Base-by-base conservation (phyloP, 1,140 invertebrate genomes). In the Drosophila novamexicana region DNA sequence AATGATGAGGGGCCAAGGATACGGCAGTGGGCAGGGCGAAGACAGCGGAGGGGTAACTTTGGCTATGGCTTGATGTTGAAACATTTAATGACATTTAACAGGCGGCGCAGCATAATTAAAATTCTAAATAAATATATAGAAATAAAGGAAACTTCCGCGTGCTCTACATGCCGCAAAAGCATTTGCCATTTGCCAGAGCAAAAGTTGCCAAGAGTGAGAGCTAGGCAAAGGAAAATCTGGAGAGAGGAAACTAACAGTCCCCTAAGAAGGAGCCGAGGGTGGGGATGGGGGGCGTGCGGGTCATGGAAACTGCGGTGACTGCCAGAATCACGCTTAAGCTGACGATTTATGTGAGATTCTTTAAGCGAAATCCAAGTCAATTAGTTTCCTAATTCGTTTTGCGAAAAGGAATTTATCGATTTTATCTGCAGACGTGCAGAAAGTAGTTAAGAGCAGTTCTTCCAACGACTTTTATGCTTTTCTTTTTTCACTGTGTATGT, bases 311-410 rank as follows among this genome's bases (percentile, higher is more conserved):
- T 80, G 81, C 81, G 63, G 45, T 63, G 61, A 79, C 63, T 85
- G 83, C 84, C 83, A 89, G 77, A 84, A 89, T 75, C 83, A 88
- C 77, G 84, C 83, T 88, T 89, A 88, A 88, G 83, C 83, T 89
- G 47, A 88, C 84, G 84, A 88, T 88, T 88, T 88, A 88, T 88
- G 83, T 89, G 84, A 89, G 84, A 89, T 88, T 88, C 83, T 88
- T 88, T 88, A 80, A 88, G 83, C 84, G 77, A 88, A 88, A 88
- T 88, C 83, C 84, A 89, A 88, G 83, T 88, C 84, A 88, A 88
- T 88, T 88, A 89, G 83, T 88, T 88, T 88, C 83, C 83, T 89
- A 88, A 88, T 88, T 88, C 83, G 84, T 88, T 88, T 88, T 89
- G 82, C 84, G 84, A 80, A 89, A 84, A 89, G 84, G 80, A 88